A percentile compares a stretch with the other conserved stretches of the same genome.
These are phyloP conservation scores for Lysandra coridon DNA, from an alignment of 2,888 invertebrate genomes.

Conservation along the genomic window DNA sequence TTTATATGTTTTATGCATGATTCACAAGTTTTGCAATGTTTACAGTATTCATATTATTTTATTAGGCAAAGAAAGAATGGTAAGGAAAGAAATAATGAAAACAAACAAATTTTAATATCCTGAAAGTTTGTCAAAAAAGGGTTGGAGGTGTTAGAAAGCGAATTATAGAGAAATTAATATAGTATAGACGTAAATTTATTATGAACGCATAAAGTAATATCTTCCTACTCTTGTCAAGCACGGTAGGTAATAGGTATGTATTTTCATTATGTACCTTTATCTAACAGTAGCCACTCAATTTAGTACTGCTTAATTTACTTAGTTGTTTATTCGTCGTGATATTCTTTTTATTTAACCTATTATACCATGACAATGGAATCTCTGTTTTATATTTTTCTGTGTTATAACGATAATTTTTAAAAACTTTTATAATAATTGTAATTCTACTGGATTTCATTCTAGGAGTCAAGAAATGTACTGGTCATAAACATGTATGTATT, in stretches of 20 bases:
- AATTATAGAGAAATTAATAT: neutral
- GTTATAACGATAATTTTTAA: neutral
- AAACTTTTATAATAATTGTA: neutral
- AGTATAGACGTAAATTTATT: neutral
- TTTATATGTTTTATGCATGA: neutral
- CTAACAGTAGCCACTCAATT: neutral
- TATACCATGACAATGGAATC: conserved; percentile 9
- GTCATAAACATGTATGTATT: conserved; percentile 23
- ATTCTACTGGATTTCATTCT: neutral
- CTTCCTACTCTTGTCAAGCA: neutral
- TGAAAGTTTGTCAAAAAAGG: neutral
- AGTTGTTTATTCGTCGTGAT: neutral
- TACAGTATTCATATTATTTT: neutral
- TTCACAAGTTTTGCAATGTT: neutral
- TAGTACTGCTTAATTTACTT: neutral
- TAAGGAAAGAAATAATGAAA: neutral
- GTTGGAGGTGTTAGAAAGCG: neutral
- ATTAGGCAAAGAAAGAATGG: neutral
- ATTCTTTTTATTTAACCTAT: neutral
- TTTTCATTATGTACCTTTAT: neutral
- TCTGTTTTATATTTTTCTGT: neutral
- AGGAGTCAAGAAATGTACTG: neutral
- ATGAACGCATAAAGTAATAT: neutral
- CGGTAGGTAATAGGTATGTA: neutral
- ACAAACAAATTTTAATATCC: neutral